These are phyloP conservation scores for Mormyrus iriodes DNA, from an alignment of 2,113 vertebrate species.

Conservation along the genomic window DNA sequence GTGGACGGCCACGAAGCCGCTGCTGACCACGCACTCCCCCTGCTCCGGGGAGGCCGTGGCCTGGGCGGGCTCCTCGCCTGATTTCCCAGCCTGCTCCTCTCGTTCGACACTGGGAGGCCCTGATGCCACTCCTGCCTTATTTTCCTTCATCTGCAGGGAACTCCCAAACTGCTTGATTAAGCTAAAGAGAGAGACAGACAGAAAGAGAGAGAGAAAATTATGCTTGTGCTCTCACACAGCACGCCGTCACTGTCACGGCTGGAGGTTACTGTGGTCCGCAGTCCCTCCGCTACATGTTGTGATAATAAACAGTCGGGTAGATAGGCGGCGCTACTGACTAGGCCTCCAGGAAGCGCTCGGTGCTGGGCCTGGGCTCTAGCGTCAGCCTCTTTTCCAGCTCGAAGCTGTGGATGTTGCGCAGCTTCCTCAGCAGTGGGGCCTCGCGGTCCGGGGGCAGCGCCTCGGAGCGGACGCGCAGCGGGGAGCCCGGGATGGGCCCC, in stretches of 20 bases:
- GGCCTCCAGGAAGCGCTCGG: slow-evolving; percentile 87
- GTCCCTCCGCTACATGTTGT: not conserved
- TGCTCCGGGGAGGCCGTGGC: slow-evolving; percentile 71
- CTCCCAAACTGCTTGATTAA: slow-evolving; percentile 78
- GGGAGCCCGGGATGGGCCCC: slow-evolving; percentile 81
- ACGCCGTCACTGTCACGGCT: not conserved
- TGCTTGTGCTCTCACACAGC: not conserved
- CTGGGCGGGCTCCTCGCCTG: slow-evolving; percentile 74
- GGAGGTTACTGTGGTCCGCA: not conserved
- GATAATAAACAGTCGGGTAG: not conserved
- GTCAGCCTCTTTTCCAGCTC: slow-evolving; percentile 87
- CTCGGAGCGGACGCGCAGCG: slow-evolving; percentile 85
- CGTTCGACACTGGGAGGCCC: slow-evolving; percentile 48
- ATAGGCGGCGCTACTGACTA: slow-evolving; percentile 62
- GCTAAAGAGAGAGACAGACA: slow-evolving; percentile 52
- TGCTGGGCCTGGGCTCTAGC: slow-evolving; percentile 86
- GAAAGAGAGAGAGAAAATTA: not conserved
- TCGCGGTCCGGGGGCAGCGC: slow-evolving; percentile 80
- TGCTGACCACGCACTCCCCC: slow-evolving; percentile 75
- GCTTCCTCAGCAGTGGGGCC: slow-evolving; percentile 77
- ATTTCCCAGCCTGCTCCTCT: slow-evolving; percentile 62
- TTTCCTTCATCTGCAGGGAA: slow-evolving; percentile 59
- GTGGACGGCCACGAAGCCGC: slow-evolving; percentile 86
- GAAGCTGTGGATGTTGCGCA: slow-evolving; percentile 91
- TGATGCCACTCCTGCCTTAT: slow-evolving; percentile 55